A percentile compares a stretch with the other conserved stretches of the same genome.
phyloP scores from a whole-genome alignment of 2,797 vertebrate species.

The Brotogeris chrysoptera region DNA sequence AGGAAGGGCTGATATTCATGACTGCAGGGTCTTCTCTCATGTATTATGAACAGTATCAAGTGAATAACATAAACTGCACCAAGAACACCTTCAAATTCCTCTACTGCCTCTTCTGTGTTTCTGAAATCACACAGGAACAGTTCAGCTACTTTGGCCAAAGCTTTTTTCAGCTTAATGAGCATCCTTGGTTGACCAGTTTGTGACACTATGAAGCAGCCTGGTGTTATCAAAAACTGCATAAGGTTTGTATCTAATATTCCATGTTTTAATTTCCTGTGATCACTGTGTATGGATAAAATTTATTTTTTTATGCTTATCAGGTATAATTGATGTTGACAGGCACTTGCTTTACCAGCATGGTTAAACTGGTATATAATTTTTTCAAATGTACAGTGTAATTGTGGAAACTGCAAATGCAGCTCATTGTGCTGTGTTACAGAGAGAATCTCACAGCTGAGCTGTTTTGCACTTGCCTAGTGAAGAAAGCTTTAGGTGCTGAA shows the following conservation, averaged over 20 bases:
- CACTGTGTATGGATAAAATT: neutral
- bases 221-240: neutral
- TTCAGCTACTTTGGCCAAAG: neutral
- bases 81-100: neutral
- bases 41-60: neutral
- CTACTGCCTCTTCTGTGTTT: neutral
- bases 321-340: neutral
- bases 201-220: neutral
- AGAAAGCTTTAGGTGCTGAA: conserved; percentile 62
- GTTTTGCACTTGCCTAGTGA: conserved; percentile 49
- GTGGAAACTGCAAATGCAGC: conserved; percentile 63
- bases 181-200: neutral
- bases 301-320: neutral
- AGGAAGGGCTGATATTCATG: neutral
- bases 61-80: neutral
- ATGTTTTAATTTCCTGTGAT: neutral
- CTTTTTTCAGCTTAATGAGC: neutral
- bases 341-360: conserved; percentile 6
- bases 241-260: neutral
- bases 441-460: conserved; percentile 59
- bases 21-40: neutral
- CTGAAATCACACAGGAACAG: neutral
- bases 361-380: conserved; percentile 21
- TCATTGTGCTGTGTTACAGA: conserved; percentile 41
- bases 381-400: conserved; percentile 11